Conservation (phyloP, 2,888 invertebrate species). For the Helleia helle region DNA sequence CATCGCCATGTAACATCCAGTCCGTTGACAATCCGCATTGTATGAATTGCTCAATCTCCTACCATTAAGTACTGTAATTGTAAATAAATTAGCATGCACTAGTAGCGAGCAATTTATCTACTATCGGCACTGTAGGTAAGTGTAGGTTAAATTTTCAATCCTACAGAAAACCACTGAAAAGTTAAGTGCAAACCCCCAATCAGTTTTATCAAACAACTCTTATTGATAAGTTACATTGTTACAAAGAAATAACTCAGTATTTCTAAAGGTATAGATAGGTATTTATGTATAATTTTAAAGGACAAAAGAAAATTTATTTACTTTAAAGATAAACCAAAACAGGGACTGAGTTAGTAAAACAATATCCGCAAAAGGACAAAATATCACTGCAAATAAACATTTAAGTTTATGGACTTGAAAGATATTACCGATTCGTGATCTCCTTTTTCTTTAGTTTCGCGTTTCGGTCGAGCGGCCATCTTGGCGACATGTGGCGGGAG, state of each 20-base stretch:
- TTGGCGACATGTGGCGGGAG: conserved; percentile 74
- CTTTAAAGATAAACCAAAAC: conserved; percentile 10
- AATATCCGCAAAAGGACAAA: conserved; percentile 71
- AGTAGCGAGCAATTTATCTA: background rate
- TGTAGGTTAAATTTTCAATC: too few relatives aligned
- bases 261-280: too few relatives aligned
- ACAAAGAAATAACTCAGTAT: too few relatives aligned
- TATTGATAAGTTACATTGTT: too few relatives aligned
- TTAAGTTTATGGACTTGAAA: conserved; percentile 73
- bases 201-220: too few relatives aligned
- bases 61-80: background rate
- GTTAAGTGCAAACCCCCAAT: too few relatives aligned
- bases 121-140: too few relatives aligned
- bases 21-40: too few relatives aligned
- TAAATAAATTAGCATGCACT: background rate
- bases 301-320: conserved; percentile 1
- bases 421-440: conserved; percentile 74
- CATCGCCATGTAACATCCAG: too few relatives aligned
- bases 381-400: conserved; percentile 74
- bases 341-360: conserved; percentile 55
- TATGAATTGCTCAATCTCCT: background rate
- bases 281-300: too few relatives aligned
- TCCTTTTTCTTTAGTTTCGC: conserved; percentile 70
- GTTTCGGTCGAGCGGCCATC: conserved; percentile 67
- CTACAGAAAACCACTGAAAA: too few relatives aligned